phyloP scores from a whole-genome alignment of 1,140 invertebrate genomes.

The Mactra quadrangularis region DNA sequence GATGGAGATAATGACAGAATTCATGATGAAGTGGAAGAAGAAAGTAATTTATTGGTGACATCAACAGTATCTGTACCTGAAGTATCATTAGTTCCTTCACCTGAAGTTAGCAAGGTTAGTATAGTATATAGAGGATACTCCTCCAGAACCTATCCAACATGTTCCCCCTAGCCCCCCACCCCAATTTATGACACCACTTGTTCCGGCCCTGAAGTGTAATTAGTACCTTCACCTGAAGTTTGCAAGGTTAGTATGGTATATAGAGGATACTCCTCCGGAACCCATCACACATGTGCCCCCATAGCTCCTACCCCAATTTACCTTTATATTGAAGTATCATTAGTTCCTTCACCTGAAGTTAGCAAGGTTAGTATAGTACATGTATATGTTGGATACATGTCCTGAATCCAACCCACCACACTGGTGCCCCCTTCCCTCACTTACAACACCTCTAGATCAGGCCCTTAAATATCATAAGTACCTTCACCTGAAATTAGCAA shows the following conservation, averaged over 20 bases:
- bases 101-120: constrained; percentile 79
- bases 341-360: constrained; percentile 79
- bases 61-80: constrained; percentile 80
- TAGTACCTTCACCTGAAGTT: constrained; percentile 79
- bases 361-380: too few species aligned
- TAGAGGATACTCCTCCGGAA: too few species aligned
- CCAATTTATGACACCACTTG: constrained; percentile 75
- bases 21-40: constrained; percentile 46
- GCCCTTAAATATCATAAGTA: constrained; percentile 78
- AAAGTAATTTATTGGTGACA: constrained; percentile 71
- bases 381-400: too few species aligned
- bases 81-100: constrained; percentile 79
- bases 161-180: too few species aligned
- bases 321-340: constrained; percentile 77
- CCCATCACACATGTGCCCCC: too few species aligned
- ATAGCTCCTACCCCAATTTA: too few species aligned
- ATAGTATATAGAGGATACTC: too few species aligned
- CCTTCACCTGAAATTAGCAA: constrained; percentile 79
- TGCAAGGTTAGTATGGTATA: too few species aligned
- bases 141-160: too few species aligned
- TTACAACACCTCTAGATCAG: constrained; percentile 78
- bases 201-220: constrained; percentile 80
- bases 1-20: constrained; percentile 32
- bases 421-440: too few species aligned
- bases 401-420: too few species aligned